These are phyloP conservation scores for Enteromius fasciolatus DNA, from an alignment of 2,797 vertebrate species.

Conservation along the genomic window DNA sequence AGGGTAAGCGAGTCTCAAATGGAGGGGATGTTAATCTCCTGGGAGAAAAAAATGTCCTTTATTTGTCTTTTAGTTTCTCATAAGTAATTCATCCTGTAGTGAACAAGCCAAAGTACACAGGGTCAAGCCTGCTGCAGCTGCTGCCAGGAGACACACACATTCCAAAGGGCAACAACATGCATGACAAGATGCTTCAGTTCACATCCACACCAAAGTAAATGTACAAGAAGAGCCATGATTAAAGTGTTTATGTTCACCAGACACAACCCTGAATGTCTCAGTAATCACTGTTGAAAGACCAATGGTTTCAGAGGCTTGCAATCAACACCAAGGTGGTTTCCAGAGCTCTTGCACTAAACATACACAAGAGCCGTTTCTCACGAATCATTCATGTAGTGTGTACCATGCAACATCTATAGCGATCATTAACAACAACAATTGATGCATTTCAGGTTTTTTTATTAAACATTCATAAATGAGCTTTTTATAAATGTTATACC, in stretches of 20 bases:
- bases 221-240: slow-evolving; percentile 4
- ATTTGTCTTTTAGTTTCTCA: slow-evolving; percentile 42
- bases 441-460: slow-evolving; percentile 6
- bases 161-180: slow-evolving; percentile 41
- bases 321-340: slow-evolving; percentile 24
- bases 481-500: not conserved
- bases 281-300: slow-evolving; percentile 9
- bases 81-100: slow-evolving; percentile 33
- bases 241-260: slow-evolving; percentile 28
- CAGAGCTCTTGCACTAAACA: slow-evolving; percentile 15
- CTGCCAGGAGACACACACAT: slow-evolving; percentile 34
- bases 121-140: slow-evolving; percentile 23
- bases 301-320: slow-evolving; percentile 5
- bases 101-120: slow-evolving; percentile 42
- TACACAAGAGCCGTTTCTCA: slow-evolving; percentile 22
- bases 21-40: slow-evolving; percentile 4
- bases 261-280: slow-evolving; percentile 12
- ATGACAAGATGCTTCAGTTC: slow-evolving; percentile 37
- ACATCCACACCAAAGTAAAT: slow-evolving; percentile 31
- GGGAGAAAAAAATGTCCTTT: slow-evolving; percentile 22
- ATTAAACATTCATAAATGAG: not conserved
- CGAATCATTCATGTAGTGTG: not conserved
- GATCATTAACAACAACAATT: not conserved
- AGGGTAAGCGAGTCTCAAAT: not conserved
- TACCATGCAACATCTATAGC: not conserved